Evolutionary conservation across 1,140 invertebrate species (phyloP).

Genomic region (Temnothorax curvispinosus): DNA sequence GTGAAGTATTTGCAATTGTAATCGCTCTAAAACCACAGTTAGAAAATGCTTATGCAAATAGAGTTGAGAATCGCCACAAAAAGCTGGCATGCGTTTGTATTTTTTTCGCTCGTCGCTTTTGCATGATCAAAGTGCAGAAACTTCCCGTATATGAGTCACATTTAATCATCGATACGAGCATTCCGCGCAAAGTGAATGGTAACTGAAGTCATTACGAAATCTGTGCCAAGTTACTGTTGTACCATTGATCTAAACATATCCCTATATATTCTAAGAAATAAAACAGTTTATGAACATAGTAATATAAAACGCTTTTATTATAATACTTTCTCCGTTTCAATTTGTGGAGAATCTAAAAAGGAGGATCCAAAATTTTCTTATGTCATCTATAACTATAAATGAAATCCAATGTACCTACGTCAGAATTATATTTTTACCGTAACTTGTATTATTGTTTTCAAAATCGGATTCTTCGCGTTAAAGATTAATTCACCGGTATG

Average conservation of each 20-base stretch:
- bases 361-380: neutral
- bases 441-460: neutral
- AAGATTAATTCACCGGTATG: neutral
- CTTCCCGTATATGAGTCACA: conserved; percentile 49
- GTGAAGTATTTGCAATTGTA: neutral
- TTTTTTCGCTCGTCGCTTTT: neutral
- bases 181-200: conserved; percentile 38
- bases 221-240: conserved; percentile 31
- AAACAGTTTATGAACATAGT: neutral
- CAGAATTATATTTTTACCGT: neutral
- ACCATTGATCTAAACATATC: neutral
- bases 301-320: neutral
- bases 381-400: neutral
- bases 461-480: neutral
- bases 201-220: conserved; percentile 15
- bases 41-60: neutral
- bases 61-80: neutral
- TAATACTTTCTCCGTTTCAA: neutral
- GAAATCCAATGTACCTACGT: neutral
- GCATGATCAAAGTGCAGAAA: conserved; percentile 33
- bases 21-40: neutral
- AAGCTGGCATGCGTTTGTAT: neutral
- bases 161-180: conserved; percentile 47
- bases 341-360: neutral
- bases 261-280: conserved; percentile 6